phyloP scores from a whole-genome alignment of 2,113 vertebrate species.

The Chaetops frenatus region DNA sequence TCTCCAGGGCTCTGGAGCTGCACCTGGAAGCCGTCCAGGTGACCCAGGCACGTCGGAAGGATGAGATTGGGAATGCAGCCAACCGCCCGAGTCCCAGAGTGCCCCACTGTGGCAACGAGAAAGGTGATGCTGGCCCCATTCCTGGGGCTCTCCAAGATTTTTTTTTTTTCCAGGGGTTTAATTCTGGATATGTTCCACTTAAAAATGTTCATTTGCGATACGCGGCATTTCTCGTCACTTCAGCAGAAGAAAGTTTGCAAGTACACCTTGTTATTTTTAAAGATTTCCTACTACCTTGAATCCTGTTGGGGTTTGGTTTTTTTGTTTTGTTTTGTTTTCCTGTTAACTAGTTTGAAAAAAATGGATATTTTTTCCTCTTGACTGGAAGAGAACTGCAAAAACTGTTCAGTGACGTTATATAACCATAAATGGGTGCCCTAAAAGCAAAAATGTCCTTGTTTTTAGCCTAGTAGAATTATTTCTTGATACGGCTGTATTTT shows the following conservation, averaged over 20 bases:
- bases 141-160: neutral
- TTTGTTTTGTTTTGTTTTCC: neutral
- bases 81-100: conserved; percentile 6
- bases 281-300: neutral
- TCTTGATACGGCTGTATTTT: neutral
- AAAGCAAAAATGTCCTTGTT: neutral
- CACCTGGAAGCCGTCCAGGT: conserved; percentile 49
- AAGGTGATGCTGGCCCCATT: neutral
- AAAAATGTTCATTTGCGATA: rapidly evolving
- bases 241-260: neutral
- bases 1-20: neutral
- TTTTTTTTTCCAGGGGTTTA: rapidly evolving
- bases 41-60: conserved; percentile 46
- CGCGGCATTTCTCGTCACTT: rapidly evolving
- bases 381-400: neutral
- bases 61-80: conserved; percentile 51
- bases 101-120: neutral
- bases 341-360: rapidly evolving
- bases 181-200: rapidly evolving
- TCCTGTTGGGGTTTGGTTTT: rapidly evolving
- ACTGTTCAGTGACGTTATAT: neutral
- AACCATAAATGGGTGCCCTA: neutral
- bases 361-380: rapidly evolving
- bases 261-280: rapidly evolving
- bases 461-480: neutral